Evolutionary conservation across 2,888 invertebrate species (phyloP).

Genomic region (Chrysina gloriosa): DNA sequence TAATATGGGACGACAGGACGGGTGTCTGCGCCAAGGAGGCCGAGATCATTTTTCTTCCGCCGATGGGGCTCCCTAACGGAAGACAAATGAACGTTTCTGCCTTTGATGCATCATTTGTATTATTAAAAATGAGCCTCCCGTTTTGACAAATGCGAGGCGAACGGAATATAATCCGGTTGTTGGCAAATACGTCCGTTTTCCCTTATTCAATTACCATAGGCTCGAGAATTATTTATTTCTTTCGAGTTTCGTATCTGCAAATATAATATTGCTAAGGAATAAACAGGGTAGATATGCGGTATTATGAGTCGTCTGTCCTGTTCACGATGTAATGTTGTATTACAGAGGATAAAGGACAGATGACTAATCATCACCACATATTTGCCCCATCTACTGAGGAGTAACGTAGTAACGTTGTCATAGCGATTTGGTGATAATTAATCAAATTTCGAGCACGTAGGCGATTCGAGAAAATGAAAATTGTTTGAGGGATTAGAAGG

Average conservation of each 20-base stretch:
- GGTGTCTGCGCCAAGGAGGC: conserved; percentile 10
- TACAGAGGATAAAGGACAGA: no score
- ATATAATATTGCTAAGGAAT: no score
- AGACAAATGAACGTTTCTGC: conserved; percentile 33
- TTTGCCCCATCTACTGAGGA: no score
- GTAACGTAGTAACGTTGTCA: no score
- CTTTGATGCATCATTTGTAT: conserved; percentile 27
- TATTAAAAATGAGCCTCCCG: conserved; percentile 25
- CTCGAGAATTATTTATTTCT: neutral
- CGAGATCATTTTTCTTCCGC: conserved; percentile 16
- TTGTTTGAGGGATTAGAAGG: no score
- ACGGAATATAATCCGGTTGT: conserved; percentile 7
- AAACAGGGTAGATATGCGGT: no score
- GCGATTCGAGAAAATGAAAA: no score
- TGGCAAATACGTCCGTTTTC: neutral
- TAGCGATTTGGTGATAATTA: no score
- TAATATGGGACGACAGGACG: conserved; percentile 17
- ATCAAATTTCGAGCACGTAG: no score
- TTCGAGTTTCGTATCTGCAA: neutral
- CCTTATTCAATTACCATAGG: conserved; percentile 12
- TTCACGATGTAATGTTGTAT: no score
- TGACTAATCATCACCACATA: no score
- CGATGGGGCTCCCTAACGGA: neutral
- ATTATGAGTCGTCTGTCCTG: no score
- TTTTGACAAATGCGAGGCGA: conserved; percentile 12